These are phyloP conservation scores for Archips crataeganus DNA, from an alignment of 2,888 invertebrate genomes.

Conservation along the genomic window DNA sequence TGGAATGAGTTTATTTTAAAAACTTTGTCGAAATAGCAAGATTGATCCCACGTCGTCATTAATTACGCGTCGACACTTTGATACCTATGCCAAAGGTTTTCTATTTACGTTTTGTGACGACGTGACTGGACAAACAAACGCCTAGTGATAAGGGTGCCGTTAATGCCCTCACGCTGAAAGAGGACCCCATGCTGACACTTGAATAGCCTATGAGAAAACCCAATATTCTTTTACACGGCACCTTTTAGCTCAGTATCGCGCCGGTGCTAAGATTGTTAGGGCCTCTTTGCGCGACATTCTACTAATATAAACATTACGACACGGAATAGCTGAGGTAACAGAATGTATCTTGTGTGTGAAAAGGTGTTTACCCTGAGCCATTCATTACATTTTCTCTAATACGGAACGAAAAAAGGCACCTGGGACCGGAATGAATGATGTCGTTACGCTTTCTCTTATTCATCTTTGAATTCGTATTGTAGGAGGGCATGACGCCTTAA, in stretches of 20 bases:
- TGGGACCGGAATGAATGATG: slow-evolving; percentile 56
- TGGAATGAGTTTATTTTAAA: not conserved
- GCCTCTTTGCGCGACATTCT: slow-evolving; percentile 26
- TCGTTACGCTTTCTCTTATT: slow-evolving; percentile 51
- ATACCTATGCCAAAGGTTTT: slow-evolving; percentile 11
- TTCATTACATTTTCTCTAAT: slow-evolving; percentile 62
- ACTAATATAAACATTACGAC: slow-evolving; percentile 40
- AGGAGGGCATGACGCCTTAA: slow-evolving; percentile 58
- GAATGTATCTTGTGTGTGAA: slow-evolving; percentile 37
- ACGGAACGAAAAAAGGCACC: slow-evolving; percentile 62
- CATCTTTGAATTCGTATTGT: slow-evolving; percentile 48
- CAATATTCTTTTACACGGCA: slow-evolving; percentile 58
- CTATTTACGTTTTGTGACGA: slow-evolving; percentile 59
- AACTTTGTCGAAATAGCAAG: slow-evolving; percentile 6
- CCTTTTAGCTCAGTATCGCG: slow-evolving; percentile 46
- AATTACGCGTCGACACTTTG: slow-evolving; percentile 9
- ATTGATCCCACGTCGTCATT: not conserved
- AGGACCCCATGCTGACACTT: slow-evolving; percentile 59
- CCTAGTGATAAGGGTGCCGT: slow-evolving; percentile 61
- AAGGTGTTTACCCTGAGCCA: slow-evolving; percentile 46
- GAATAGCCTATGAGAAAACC: slow-evolving; percentile 57
- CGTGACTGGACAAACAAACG: slow-evolving; percentile 65
- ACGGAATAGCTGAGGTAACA: slow-evolving; percentile 32
- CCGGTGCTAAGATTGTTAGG: slow-evolving; percentile 24
- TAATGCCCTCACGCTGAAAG: slow-evolving; percentile 62